Evolutionary conservation across 2,888 invertebrate genomes (phyloP).

Genomic region (Junonia oenone): DNA sequence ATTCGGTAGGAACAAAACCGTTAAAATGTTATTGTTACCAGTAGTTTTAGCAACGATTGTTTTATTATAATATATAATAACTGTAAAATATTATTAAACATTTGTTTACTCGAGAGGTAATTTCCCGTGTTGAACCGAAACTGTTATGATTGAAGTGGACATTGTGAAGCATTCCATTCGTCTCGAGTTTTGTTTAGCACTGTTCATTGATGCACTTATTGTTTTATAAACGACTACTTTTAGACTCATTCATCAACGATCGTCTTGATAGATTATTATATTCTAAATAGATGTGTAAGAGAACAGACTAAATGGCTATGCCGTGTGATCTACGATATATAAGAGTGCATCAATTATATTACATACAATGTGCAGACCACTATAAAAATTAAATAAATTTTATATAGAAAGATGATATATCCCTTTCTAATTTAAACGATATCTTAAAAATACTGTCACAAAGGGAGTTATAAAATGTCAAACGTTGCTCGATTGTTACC

Average conservation of each 20-base stretch:
- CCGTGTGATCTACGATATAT: conserved; percentile 13
- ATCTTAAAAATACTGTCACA: conserved; percentile 65
- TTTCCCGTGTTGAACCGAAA: conserved; percentile 48
- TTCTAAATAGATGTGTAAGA: conserved; percentile 18
- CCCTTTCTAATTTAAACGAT: conserved; percentile 49
- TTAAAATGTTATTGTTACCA: conserved; percentile 73
- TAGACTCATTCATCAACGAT: conserved; percentile 1
- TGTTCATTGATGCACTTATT: conserved; percentile 64
- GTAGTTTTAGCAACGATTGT: conserved; percentile 72
- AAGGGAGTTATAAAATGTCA: conserved; percentile 67
- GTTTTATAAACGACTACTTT: neutral
- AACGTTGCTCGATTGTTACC: conserved; percentile 74
- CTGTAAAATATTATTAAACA: conserved; percentile 41
- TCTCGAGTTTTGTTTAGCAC: conserved; percentile 56
- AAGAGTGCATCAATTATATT: conserved; percentile 38
- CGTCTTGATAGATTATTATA: conserved; percentile 18
- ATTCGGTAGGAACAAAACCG: conserved; percentile 36
- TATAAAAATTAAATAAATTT: conserved; percentile 35
- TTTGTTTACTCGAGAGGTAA: conserved; percentile 50
- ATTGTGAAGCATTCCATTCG: conserved; percentile 74
- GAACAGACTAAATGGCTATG: conserved; percentile 9
- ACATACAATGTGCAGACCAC: conserved; percentile 54
- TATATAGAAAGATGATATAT: conserved; percentile 46
- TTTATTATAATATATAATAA: conserved; percentile 43
- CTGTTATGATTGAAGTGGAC: conserved; percentile 61